A percentile compares a stretch with the other conserved stretches of the same genome.
phyloP scores from a whole-genome alignment of 2,888 invertebrate species.

The Helicoverpa assulta region DNA sequence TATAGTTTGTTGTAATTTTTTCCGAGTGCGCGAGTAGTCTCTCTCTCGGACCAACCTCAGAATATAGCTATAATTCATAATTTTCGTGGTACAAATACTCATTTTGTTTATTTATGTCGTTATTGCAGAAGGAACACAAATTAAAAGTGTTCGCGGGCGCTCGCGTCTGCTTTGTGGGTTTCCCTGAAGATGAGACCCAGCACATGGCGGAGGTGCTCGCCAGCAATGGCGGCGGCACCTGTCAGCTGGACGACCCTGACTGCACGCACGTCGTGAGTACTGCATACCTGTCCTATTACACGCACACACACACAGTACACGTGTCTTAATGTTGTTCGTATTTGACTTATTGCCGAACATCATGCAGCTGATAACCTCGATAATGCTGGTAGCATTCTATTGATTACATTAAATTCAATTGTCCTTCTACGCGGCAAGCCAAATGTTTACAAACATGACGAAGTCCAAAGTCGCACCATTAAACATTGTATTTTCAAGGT shows the following conservation, averaged over 20 bases:
- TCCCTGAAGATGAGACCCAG: conserved; percentile 96
- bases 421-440: conserved; percentile 11
- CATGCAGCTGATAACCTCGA: conserved; percentile 23
- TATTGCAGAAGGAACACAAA: conserved; percentile 92
- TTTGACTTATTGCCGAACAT: conserved; percentile 1
- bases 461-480: conserved; percentile 2
- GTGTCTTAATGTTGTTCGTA: conserved; percentile 18
- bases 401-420: conserved; percentile 30
- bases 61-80: too few relatives aligned
- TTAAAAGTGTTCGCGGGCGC: conserved; percentile 97
- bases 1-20: too few relatives aligned
- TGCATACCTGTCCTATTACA: conserved; percentile 11
- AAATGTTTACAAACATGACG: conserved; percentile 41
- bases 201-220: conserved; percentile 97
- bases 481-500: conserved; percentile 19
- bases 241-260: conserved; percentile 94
- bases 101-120: too few relatives aligned
- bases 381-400: conserved; percentile 9
- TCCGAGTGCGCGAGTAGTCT: too few relatives aligned
- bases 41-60: too few relatives aligned
- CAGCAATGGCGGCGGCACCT: conserved; percentile 95
- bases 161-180: conserved; percentile 96
- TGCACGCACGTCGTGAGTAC: conserved; percentile 97
- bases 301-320: conserved; percentile 10
- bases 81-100: too few relatives aligned